These are phyloP conservation scores for Amphibalanus amphitrite DNA, from an alignment of 1,140 invertebrate genomes.

Conservation along the genomic window DNA sequence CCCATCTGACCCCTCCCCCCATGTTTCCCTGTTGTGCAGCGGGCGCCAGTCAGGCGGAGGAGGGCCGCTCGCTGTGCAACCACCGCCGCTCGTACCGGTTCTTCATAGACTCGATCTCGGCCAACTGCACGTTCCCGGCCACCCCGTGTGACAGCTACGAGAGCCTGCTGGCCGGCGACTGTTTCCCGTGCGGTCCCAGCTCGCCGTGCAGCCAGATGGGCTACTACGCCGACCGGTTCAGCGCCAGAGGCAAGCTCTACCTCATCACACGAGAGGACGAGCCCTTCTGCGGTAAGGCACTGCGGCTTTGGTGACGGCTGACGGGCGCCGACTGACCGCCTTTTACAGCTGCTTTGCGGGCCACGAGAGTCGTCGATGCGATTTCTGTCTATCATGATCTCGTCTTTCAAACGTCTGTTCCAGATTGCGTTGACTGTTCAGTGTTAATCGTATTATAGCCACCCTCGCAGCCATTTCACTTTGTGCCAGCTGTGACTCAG, in stretches of 20 bases:
- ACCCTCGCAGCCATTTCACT: too few species aligned
- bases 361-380: constrained; percentile 8
- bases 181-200: constrained; percentile 41
- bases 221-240: constrained; percentile 68
- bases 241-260: constrained; percentile 56
- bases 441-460: too few species aligned
- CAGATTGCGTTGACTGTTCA: too few species aligned
- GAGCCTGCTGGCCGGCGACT: constrained; percentile 54
- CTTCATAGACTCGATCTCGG: constrained; percentile 81
- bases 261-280: constrained; percentile 74
- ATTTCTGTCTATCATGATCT: constrained; percentile 13
- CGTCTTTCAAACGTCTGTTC: too few species aligned
- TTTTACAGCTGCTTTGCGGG: neutral
- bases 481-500: too few species aligned
- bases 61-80: constrained; percentile 75
- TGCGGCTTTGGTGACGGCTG: constrained; percentile 5
- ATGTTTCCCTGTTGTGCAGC: neutral
- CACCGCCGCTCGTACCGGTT: constrained; percentile 81
- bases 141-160: constrained; percentile 74
- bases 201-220: constrained; percentile 75
- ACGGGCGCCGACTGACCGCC: constrained; percentile 7
- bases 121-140: constrained; percentile 70
- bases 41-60: constrained; percentile 33
- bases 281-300: constrained; percentile 57
- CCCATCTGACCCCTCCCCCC: too few species aligned